Percentiles rank a stretch among this genome's conserved stretches.
Evolutionary conservation across 2,113 vertebrate genomes (phyloP).

Genomic region (Oncorhynchus kisutch): DNA sequence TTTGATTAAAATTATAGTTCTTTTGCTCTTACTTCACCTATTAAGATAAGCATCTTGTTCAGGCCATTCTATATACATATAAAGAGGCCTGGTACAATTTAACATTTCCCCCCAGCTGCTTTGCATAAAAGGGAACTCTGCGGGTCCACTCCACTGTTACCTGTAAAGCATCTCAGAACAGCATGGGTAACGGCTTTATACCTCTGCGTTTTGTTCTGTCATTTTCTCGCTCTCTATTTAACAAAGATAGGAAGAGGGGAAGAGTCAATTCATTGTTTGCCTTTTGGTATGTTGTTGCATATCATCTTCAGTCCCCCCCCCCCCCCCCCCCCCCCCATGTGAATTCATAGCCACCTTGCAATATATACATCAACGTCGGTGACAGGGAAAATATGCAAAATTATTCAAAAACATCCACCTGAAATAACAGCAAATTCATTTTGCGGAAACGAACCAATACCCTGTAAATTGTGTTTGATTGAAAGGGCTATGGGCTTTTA

Average conservation of each 20-base stretch:
- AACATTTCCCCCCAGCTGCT: conserved; percentile 67
- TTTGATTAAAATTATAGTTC: conserved; percentile 79
- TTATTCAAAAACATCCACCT: background rate
- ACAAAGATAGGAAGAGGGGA: conserved; percentile 34
- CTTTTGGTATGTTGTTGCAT: background rate
- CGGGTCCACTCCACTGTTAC: conserved; percentile 53
- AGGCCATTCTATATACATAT: conserved; percentile 64
- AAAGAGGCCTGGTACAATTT: conserved; percentile 61
- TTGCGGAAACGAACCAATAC: background rate
- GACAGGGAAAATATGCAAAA: background rate
- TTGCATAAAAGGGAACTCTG: conserved; percentile 56
- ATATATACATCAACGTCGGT: background rate
- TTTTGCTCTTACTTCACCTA: conserved; percentile 72
- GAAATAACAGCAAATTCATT: background rate
- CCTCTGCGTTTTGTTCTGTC: conserved; percentile 9
- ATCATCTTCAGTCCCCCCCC: background rate
- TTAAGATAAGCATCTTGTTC: conserved; percentile 73
- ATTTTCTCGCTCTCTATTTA: conserved; percentile 14
- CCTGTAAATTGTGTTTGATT: background rate
- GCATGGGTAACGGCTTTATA: conserved; percentile 28
- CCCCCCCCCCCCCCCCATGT: too few relatives aligned
- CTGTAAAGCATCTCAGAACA: conserved; percentile 53
- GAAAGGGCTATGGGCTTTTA: background rate
- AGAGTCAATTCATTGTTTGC: conserved; percentile 29
- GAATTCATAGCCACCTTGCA: background rate